Evolutionary conservation across 2,888 invertebrate species (phyloP), one percentile per base, ranked within the genome.

Genomic region (Dioctria linearis): DNA sequence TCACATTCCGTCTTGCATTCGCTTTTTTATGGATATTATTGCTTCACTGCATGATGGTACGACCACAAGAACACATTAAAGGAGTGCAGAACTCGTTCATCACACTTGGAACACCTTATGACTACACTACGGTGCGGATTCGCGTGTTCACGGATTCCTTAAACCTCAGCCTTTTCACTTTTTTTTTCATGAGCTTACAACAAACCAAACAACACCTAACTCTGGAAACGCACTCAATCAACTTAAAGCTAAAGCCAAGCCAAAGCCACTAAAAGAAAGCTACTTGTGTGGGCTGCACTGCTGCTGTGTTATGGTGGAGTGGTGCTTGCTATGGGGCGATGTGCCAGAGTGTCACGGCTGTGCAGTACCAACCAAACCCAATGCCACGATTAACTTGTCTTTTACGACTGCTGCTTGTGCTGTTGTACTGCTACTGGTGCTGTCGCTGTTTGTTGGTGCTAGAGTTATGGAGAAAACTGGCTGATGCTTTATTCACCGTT

Each of bases 211-310:
- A 4, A 75, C 73, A 39, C 73, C 78, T 63, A 37, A 65, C 78
- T 40, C 78, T 51, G 65, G 78, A 46, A 65, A 78, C 78, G 78
- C 51, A 78, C 78, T 78, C 78, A 78, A 78, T 78, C 78, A 78
- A 78, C 78, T n/a, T 78, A 40, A 78, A 71, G 54, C 54, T 54
- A n/a, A 25, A 25, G 25, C 25, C 25, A 25, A 25, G 51, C 8
- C 51, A n/a, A 51, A 51, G 51, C 51, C 51, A 11, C 51, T 8
- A 8, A 8, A 51, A n/a, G 9, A 51, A n/a, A 51, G 51, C 51
- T n/a, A 6, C 51, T n/a, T 51, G n/a, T 51, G 8, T 51, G 8
- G 51, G 51, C n/a, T 8, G 51, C n/a, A n/a, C 51, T n/a, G 51
- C 51, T 3, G 51, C 49, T 11, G 8, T 49, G 25, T 25, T 25